These are phyloP conservation scores for Caenorhabditis sp. DNA, from an alignment of 2,888 invertebrate genomes.

Conservation along the genomic window DNA sequence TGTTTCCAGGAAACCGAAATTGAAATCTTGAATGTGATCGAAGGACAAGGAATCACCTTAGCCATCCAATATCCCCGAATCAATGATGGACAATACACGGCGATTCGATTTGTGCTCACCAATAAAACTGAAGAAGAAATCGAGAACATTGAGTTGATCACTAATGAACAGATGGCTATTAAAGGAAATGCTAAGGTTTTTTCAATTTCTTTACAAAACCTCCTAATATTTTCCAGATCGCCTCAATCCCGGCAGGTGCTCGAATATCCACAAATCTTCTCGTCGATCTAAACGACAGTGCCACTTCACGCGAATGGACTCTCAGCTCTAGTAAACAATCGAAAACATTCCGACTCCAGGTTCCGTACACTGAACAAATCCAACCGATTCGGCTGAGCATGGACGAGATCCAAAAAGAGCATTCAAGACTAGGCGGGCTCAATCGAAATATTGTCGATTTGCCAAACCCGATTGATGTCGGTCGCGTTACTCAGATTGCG, in stretches of 20 bases:
- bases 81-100: constrained; percentile 46
- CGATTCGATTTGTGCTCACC: constrained; percentile 29
- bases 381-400: constrained; percentile 45
- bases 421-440: constrained; percentile 43
- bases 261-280: constrained; percentile 19
- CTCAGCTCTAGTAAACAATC: constrained; percentile 25
- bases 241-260: constrained; percentile 14
- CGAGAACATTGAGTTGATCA: constrained; percentile 26
- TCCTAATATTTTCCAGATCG: constrained; percentile 9
- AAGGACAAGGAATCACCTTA: constrained; percentile 42
- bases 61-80: constrained; percentile 33
- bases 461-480: constrained; percentile 11
- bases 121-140: constrained; percentile 32
- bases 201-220: too few relatives aligned
- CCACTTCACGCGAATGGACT: constrained; percentile 41
- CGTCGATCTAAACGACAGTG: constrained; percentile 42
- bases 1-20: constrained; percentile 8
- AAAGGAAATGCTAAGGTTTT: constrained; percentile 29
- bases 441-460: constrained; percentile 43
- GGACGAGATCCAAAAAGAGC: constrained; percentile 42
- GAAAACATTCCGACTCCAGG: constrained; percentile 39
- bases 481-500: constrained; percentile 12
- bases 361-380: constrained; percentile 56
- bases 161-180: constrained; percentile 22
- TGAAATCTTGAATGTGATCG: constrained; percentile 47